These are phyloP conservation scores for Scaptomyza polygonia DNA, from an alignment of 2,888 invertebrate species.

Conservation along the genomic window DNA sequence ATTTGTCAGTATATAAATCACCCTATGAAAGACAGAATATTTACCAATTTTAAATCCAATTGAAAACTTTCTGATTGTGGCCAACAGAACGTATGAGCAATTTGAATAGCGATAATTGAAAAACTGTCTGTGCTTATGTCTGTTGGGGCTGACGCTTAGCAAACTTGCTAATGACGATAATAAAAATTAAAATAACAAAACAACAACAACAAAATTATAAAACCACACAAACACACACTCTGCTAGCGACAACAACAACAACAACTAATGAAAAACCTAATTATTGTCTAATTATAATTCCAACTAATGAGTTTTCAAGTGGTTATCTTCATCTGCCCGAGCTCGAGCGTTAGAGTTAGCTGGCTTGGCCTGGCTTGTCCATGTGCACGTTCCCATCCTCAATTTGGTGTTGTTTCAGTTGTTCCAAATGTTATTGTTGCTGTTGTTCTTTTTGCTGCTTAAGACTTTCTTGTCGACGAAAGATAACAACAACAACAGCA, in stretches of 20 bases:
- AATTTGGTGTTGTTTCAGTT: neutral
- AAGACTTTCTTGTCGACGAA: conserved; percentile 16
- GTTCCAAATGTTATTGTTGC: neutral
- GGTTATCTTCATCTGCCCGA: conserved; percentile 60
- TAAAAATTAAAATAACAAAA: conserved; percentile 37
- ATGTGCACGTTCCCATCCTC: conserved; percentile 26
- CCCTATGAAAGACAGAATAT: neutral
- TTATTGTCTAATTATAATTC: conserved; percentile 76
- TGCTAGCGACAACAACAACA: conserved; percentile 4
- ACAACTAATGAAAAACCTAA: conserved; percentile 57
- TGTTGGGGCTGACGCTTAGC: conserved; percentile 6
- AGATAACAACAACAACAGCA: conserved; percentile 20
- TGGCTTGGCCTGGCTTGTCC: conserved; percentile 21
- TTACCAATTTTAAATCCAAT: neutral
- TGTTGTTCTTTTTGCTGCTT: conserved; percentile 16
- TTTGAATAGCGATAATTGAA: conserved; percentile 39
- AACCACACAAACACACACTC: conserved; percentile 9
- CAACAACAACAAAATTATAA: conserved; percentile 16
- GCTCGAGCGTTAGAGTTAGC: conserved; percentile 3
- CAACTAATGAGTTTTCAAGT: conserved; percentile 76
- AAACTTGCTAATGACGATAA: conserved; percentile 10
- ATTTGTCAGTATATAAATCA: neutral
- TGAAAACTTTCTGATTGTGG: neutral
- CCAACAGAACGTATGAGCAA: conserved; percentile 39
- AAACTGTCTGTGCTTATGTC: conserved; percentile 6